Percentiles rank a stretch among this genome's conserved stretches.
These are phyloP conservation scores for Acanthopleura granulata DNA, from an alignment of 2,888 invertebrate species.

Conservation along the genomic window DNA sequence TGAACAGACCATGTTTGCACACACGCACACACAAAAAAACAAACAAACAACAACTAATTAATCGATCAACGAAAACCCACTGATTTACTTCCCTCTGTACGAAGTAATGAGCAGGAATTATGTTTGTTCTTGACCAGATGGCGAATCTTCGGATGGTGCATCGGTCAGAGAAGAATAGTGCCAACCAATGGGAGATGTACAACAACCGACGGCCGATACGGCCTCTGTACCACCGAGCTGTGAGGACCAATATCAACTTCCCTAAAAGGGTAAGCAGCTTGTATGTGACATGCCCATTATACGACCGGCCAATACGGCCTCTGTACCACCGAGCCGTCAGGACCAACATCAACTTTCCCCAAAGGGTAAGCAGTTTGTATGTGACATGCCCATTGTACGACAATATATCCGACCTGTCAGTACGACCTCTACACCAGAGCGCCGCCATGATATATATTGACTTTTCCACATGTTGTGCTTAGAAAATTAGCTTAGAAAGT, in stretches of 20 bases:
- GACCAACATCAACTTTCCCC: constrained; percentile 8
- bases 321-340: constrained; percentile 6
- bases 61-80: too few relatives aligned
- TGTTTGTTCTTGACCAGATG: not conserved
- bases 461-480: too few relatives aligned
- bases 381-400: not conserved
- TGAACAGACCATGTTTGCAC: too few relatives aligned
- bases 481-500: too few relatives aligned
- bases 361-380: not conserved
- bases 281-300: not conserved
- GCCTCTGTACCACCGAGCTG: constrained; percentile 1
- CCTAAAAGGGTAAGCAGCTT: constrained; percentile 7
- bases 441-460: not conserved
- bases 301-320: not conserved
- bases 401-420: too few relatives aligned
- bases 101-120: too few relatives aligned
- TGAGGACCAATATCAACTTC: constrained; percentile 12
- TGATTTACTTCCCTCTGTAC: too few relatives aligned
- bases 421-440: not conserved
- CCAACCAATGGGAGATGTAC: not conserved
- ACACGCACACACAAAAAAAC: too few relatives aligned
- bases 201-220: not conserved
- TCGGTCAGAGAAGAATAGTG: not conserved
- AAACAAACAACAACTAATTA: too few relatives aligned
- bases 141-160: not conserved